Evolutionary conservation across 2,888 invertebrate genomes (phyloP), one percentile per base, ranked within the genome.

Genomic region (Diloba caeruleocephala): DNA sequence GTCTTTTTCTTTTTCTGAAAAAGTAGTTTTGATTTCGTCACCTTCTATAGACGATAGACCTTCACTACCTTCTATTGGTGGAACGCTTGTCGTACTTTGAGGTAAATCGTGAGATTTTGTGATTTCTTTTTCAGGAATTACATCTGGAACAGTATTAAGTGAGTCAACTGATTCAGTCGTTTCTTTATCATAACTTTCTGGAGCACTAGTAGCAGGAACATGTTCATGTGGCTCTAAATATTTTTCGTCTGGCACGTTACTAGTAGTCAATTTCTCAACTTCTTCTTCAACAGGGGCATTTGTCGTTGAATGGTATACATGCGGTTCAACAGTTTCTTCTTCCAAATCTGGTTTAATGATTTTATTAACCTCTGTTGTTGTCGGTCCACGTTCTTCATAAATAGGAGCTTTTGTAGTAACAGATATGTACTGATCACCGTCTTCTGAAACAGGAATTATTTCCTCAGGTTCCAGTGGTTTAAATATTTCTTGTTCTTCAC

Each of bases 401-500:
- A 10, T 25, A 14, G 68, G 59, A 15, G 51, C 33, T 44, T 66
- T 55, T 0, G 71, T 53, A 23, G 67, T 59, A 6, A 58, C 43
- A 32, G 59, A 57, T 33, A 69, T 54, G 41, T 67, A 64, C 37
- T 61, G 64, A 1, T 69, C 59, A 29, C 41, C 55, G 15, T 59
- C 75, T 34, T 70, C 71, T 32, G 77, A 61, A n/a, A 58, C 50
- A 14, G 62, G 33, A 42, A 69, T 61, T 10, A 65, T 54, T 48
- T 74, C 74, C 33, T 76, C 73, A 26, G 54, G 56, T 3, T 65
- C 54, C 12, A 72, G 46, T 4, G 69, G 51, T 42, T 68, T 52
- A 5, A 46, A 43, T 43, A 65, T 62, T 48, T 70, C 67, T 44
- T 76, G 73, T 53, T 84, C 87, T 44, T 90, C 89, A 7, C 90